Evolutionary conservation across 2,888 invertebrate genomes (phyloP), one percentile per base, ranked within the genome.

Genomic region (Flexamia atlantica): DNA sequence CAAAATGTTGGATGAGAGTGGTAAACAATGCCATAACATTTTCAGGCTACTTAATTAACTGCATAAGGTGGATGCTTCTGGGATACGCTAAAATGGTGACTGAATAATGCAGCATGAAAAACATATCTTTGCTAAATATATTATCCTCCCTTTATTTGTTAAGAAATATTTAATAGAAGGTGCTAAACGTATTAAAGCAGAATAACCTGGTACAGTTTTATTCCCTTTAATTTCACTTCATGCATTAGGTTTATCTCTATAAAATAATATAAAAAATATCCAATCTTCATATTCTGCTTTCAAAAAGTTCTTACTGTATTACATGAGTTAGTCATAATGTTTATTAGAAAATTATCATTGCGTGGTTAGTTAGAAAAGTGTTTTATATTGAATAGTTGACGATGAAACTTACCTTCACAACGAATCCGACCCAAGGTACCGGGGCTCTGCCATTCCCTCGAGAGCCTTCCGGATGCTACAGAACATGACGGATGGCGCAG

Each of bases 401-500:
- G 91, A 91, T 83, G 93, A 92, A 72, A 89, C 89, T 86, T 92
- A 90, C 87, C 90, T 93, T 82, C 92, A 93, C 89, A 91, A 91
- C 87, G 92, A 92, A 88, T 91, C 91, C 87, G 93, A 94, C 88
- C 93, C 93, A 70, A 91, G 93, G 88, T 93, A 93, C 90, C 91
- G 92, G 84, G 93, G 93, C 64, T 91, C 92, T 42, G 91, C 92
- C 86, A 94, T 94, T 88, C 94, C 94, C 17, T 94, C 94, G 70
- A 92, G 93, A 89, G 93, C 94, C 86, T 95, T 95, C 90, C 92
- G 93, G 88, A 92, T 92, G 87, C 91, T 95, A 86, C 94, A 95
- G 89, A 92, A 91, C 86, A 93, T 94, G 92, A 94, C 94, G 36
- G 93, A 92, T 76, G 90, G 89, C 82, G 89, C 85, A 40, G 86